These are phyloP conservation scores for Lindbergichthys nudifrons DNA, from an alignment of 2,797 vertebrate species.

Conservation along the genomic window DNA sequence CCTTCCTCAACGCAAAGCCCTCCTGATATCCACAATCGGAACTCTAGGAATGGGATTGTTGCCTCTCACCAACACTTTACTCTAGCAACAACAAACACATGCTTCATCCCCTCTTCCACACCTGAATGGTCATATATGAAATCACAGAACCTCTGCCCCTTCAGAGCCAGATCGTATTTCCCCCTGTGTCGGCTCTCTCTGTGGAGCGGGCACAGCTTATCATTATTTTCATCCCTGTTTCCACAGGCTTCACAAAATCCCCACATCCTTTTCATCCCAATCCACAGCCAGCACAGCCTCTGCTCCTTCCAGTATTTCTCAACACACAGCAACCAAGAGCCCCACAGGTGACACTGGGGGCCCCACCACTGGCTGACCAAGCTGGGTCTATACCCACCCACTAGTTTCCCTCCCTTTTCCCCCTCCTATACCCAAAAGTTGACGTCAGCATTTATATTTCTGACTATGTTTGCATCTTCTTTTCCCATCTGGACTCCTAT, in stretches of 20 bases:
- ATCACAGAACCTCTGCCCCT: not conserved
- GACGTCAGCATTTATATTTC: no score
- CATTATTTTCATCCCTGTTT: not conserved
- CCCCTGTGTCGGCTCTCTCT: not conserved
- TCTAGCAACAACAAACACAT: not conserved
- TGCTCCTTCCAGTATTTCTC: not conserved
- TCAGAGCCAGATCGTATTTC: not conserved
- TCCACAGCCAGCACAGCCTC: not conserved
- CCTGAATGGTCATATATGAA: not conserved
- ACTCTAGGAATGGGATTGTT: not conserved
- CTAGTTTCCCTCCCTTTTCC: no score
- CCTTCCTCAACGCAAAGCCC: not conserved
- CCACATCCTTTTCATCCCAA: not conserved
- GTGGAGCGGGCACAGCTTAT: not conserved
- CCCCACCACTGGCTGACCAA: no score
- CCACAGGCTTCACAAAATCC: conserved; percentile 2
- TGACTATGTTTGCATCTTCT: no score
- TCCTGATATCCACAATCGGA: not conserved
- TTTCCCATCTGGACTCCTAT: no score
- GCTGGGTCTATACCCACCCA: no score
- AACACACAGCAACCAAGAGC: not conserved
- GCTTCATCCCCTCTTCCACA: not conserved
- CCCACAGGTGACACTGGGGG: not conserved
- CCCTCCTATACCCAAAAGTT: no score
- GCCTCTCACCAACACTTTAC: not conserved